Evolutionary conservation across 2,797 vertebrate species (phyloP), one percentile per base, ranked within the genome.

Genomic region (Limosa lapponica): DNA sequence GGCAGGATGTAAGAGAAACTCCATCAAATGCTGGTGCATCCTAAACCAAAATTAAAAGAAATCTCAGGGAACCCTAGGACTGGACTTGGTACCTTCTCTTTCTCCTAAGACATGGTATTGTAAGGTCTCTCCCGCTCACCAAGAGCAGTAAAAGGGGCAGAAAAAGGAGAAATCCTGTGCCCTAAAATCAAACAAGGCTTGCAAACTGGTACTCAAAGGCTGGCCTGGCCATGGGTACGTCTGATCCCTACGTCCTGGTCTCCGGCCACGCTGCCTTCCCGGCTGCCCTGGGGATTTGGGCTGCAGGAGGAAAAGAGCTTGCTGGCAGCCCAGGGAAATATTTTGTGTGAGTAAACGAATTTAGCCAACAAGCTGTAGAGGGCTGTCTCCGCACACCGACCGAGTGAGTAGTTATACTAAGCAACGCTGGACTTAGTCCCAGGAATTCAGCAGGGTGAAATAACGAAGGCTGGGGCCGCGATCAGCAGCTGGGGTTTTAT

Each of bases 401-500:
- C 0, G 52, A 66, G 58, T 1, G 24, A 36, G 43, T 22, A 10
- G 43, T 43, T 41, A 5, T 3, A 6, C 34, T 46, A 6, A 70
- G 55, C 22, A 73, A 13, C 0, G 2, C 88, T 72, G 96, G 94
- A 65, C 32, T 15, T 34, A 1, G 4, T 81, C 92, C 94, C 79
- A 15, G 87, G 79, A 95, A 92, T 95, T 64, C 92, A 57, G 54
- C 54, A 4, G 90, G 86, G 82, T 43, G 37, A 77, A 84, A 83
- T 80, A 87, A 93, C 8, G 34, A 2, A 11, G 80, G 69, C 85
- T 32, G 59, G 73, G 58, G 37, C 67, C 0, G 1, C 18, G 22
- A 66, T 18, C 85, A 15, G 92, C 96, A 97, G 94, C 93, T 87
- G 94, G 77, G 49, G 7, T 92, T 92, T 96, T 92, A 81, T 24